A percentile compares a stretch with the other conserved stretches of the same genome.
These are phyloP conservation scores for Pelmatolapia mariae DNA, from an alignment of 2,113 vertebrate species.

Conservation along the genomic window DNA sequence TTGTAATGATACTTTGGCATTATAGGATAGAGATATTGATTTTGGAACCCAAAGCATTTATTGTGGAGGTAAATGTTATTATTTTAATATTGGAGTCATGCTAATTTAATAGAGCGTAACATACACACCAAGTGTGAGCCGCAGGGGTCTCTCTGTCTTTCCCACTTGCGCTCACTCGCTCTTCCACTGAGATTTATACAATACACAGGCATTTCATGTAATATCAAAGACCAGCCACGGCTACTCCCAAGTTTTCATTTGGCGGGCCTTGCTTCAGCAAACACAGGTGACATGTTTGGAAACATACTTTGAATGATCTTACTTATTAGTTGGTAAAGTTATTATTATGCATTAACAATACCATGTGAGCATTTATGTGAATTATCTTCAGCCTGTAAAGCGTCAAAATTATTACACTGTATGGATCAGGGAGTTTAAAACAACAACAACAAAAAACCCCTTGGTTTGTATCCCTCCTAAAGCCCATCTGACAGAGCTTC, in stretches of 20 bases:
- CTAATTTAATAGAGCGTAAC: conserved; percentile 75
- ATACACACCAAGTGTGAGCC: conserved; percentile 59
- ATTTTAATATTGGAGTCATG: conserved; percentile 75
- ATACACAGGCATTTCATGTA: conserved; percentile 28
- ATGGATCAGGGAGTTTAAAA: neutral
- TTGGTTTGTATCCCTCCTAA: neutral
- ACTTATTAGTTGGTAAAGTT: neutral
- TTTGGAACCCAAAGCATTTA: conserved; percentile 71
- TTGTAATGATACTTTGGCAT: conserved; percentile 76
- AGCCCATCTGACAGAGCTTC: neutral
- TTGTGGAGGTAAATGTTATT: conserved; percentile 76
- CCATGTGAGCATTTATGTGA: neutral
- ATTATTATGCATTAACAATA: neutral
- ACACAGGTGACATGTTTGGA: neutral
- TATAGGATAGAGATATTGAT: conserved; percentile 71
- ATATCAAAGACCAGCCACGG: conserved; percentile 14
- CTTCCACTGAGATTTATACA: conserved; percentile 14
- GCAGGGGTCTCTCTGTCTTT: conserved; percentile 47
- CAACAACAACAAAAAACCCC: accelerated
- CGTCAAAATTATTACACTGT: neutral
- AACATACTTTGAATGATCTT: neutral
- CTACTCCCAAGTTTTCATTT: conserved; percentile 9
- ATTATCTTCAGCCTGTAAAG: neutral
- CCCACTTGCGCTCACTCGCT: neutral
- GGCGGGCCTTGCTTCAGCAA: neutral